phyloP scores from a whole-genome alignment of 1,140 invertebrate genomes.

The Drosophila nasuta region DNA sequence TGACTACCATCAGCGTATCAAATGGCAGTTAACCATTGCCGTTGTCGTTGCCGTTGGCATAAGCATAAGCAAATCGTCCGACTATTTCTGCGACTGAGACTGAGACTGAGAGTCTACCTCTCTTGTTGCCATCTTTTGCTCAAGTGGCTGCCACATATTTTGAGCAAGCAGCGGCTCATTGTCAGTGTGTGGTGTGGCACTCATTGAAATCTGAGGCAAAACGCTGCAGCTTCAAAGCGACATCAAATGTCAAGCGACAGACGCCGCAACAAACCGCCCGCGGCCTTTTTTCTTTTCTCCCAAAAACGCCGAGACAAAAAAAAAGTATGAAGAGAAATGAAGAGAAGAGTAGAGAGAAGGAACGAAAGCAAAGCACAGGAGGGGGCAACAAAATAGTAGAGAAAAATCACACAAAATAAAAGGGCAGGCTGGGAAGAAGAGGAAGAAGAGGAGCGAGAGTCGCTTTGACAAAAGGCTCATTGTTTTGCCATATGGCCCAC shows the following conservation, averaged over 20 bases:
- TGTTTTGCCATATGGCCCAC: conserved; percentile 42
- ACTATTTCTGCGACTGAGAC: conserved; percentile 8
- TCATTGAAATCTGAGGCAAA: conserved; percentile 68
- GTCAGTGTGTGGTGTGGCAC: conserved; percentile 47
- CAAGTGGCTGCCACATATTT: conserved; percentile 36
- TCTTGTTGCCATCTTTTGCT: conserved; percentile 27
- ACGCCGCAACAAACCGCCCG: conserved; percentile 28
- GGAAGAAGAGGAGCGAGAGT: background rate
- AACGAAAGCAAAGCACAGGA: conserved; percentile 2
- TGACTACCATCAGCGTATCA: conserved; percentile 36
- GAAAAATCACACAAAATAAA: conserved; percentile 16
- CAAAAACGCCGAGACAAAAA: background rate
- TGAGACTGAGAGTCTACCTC: background rate
- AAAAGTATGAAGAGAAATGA: conserved; percentile 3
- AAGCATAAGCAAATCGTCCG: conserved; percentile 31
- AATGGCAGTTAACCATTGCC: conserved; percentile 42
- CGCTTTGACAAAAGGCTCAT: conserved; percentile 57
- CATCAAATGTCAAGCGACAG: conserved; percentile 67
- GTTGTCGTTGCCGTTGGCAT: background rate
- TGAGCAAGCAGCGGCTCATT: conserved; percentile 31
- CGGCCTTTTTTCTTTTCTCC: conserved; percentile 19
- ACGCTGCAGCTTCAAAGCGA: conserved; percentile 22
- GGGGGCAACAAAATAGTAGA: conserved; percentile 7
- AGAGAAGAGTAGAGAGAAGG: conserved; percentile 3
- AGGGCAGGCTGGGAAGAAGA: background rate